Evolutionary conservation across 2,888 invertebrate species (phyloP).

Genomic region (Bruchidius siliquastri): DNA sequence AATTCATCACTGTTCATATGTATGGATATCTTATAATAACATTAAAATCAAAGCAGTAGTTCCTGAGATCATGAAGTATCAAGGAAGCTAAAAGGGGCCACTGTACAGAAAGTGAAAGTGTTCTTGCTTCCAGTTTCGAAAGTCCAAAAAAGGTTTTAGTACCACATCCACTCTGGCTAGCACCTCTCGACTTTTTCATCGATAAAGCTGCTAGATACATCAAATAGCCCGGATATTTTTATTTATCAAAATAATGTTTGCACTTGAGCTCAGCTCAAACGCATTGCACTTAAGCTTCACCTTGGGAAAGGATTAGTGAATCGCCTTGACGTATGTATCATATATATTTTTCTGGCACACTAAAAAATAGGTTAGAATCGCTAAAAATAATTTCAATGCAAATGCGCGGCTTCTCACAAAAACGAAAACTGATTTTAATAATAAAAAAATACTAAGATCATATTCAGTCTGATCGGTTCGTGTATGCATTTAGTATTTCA

Average conservation of each 20-base stretch:
- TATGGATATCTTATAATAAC: too few relatives aligned
- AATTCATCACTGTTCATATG: too few relatives aligned
- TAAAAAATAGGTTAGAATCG: conserved; percentile 27
- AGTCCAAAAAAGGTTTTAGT: too few relatives aligned
- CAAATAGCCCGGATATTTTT: too few relatives aligned
- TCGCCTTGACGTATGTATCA: conserved; percentile 16
- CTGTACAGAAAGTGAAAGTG: too few relatives aligned
- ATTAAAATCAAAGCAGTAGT: too few relatives aligned
- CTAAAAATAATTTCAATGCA: conserved; percentile 25
- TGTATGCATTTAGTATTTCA: neutral
- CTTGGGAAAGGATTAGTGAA: conserved; percentile 15
- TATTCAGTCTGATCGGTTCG: neutral
- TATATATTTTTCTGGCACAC: conserved; percentile 20
- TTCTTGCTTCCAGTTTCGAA: too few relatives aligned
- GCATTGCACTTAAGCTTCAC: conserved; percentile 1
- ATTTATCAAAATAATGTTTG: neutral
- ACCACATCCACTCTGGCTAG: too few relatives aligned
- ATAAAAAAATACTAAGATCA: conserved; percentile 12
- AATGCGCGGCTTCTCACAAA: conserved; percentile 20
- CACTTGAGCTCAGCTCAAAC: neutral
- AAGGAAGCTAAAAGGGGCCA: too few relatives aligned
- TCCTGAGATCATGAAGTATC: too few relatives aligned
- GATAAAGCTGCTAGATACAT: too few relatives aligned
- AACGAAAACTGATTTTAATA: conserved; percentile 20
- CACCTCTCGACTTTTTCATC: too few relatives aligned